Evolutionary conservation across 2,888 invertebrate species (phyloP).

Genomic region (Nezara viridula): DNA sequence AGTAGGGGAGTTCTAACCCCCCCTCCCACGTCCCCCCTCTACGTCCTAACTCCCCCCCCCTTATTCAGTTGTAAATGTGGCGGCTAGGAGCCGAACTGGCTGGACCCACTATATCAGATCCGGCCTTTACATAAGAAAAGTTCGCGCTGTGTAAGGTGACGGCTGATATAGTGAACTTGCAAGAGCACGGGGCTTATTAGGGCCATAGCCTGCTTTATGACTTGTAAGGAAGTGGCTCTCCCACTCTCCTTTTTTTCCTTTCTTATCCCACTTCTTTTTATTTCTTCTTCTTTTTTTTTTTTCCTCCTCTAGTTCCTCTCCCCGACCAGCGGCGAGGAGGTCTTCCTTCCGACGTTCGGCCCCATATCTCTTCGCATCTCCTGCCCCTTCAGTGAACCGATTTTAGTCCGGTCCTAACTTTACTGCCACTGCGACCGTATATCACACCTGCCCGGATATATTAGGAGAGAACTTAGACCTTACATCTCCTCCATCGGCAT

Average conservation of each 20-base stretch:
- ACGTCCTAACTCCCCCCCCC: background rate
- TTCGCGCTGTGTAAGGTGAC: conserved; percentile 49
- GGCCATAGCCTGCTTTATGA: conserved; percentile 62
- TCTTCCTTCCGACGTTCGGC: conserved; percentile 30
- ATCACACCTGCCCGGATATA: conserved; percentile 56
- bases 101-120: conserved; percentile 48
- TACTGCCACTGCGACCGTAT: conserved; percentile 24
- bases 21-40: background rate
- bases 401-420: conserved; percentile 34
- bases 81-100: conserved; percentile 49
- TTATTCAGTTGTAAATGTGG: conserved; percentile 57
- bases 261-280: conserved; percentile 52
- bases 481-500: background rate
- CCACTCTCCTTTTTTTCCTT: conserved; percentile 29
- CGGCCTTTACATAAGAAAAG: conserved; percentile 54
- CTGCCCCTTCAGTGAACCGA: conserved; percentile 38
- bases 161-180: conserved; percentile 51
- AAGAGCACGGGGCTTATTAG: conserved; percentile 42
- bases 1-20: background rate
- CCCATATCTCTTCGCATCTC: conserved; percentile 52
- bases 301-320: background rate
- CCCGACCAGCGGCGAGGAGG: background rate
- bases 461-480: conserved; percentile 6
- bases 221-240: conserved; percentile 62
- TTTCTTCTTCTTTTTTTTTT: conserved; percentile 17